Base-by-base conservation (phyloP, 1,140 invertebrate genomes). In the Colletes latitarsis region DNA sequence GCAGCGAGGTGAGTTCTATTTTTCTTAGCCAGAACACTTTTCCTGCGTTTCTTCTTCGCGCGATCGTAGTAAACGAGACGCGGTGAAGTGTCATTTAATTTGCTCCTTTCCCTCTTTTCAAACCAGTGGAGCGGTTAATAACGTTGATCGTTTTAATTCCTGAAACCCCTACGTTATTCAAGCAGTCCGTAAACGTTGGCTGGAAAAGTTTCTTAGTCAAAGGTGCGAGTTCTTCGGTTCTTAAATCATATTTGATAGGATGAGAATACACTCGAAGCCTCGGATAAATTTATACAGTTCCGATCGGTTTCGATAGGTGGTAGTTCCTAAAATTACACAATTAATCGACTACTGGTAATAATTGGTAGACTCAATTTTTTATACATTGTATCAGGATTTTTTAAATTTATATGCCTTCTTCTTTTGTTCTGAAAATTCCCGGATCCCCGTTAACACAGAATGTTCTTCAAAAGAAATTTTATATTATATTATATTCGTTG, bases 1-100 rank as follows among this genome's bases (percentile, higher is more conserved):
- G 98, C 89, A 98, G 98, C 82, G 98, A 99, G 94, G 98, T 99
- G 94, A 94, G 94, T 92, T 71, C 52, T 62, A 49, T 64, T 72
- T 78, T 17, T n/a, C 41, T 62, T 69, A 10, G 6, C 9, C 12
- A 1, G 14, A 1, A 1, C 21, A 12, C 5, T 10, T 46, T 46
- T n/a, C 9, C 46, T 58, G 15, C n/a, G 53, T 75, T 71, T 41
- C 68, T 64, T 52, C 21, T 46, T 39, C 10, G 43, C 30, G 30
- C 71, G 6, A 30, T 69, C 15, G 0, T 9, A 5, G 41, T n/a
- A 46, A 46, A 49, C 46, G 60, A 58, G 19, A 5, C 55, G 6
- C 43, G 1, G 2, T 14, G 4, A 19, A 64, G 46, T 46, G 52
- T 17, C 30, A 52, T 83, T 81, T 84, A 71, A 60, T 84, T 76